Base-by-base conservation (phyloP, 2,888 invertebrate species). In the Aporophyla nigra region DNA sequence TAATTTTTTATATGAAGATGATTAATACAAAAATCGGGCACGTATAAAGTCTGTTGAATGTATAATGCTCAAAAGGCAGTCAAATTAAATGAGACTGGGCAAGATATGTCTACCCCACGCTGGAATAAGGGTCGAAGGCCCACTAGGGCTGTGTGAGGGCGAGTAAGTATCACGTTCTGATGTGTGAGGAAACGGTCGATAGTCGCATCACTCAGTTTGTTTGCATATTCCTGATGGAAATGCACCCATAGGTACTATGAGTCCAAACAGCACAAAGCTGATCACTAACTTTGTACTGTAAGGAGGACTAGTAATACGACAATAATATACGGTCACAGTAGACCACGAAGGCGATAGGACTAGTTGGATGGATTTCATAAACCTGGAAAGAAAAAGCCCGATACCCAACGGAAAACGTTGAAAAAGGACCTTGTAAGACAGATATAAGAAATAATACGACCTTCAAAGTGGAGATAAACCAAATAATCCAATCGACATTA, bases 401-500 rank as follows among this genome's bases (percentile, higher is more conserved):
- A 4, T 3, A 12, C 2, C 1, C 2, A 46, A 9, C 5, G 21
- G 10, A 14, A 59, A 61, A n/a, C n/a, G 12, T 51, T 1, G 5
- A 61, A 12, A 1, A 1, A 51, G n/a, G 4, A 4, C 19, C 24
- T 19, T 24, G 5, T 19, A 53, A 10, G 16, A 27, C 6, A 33
- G 9, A 4, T 5, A 19, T 24, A 33, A 40, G 10, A 12, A 71
- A 27, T 40, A 66, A 43, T 16, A 62, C 16, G 24, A 49, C 19
- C 1, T 19, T 51, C 40, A 5, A 33, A 46, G 49, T n/a, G n/a
- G 59, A 59, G 4, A 59, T 21, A 59, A 67, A 53, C 9, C 27
- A n/a, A 75, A 74, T 66, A 43, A 74, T 58, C 27, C 10, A 19
- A 33, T 24, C 61, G 46, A 46, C 33, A 33, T 51, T 58, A 77